A percentile compares a stretch with the other conserved stretches of the same genome.
These are phyloP conservation scores for Tetragonula clypearis DNA, from an alignment of 1,140 invertebrate genomes.

Conservation along the genomic window DNA sequence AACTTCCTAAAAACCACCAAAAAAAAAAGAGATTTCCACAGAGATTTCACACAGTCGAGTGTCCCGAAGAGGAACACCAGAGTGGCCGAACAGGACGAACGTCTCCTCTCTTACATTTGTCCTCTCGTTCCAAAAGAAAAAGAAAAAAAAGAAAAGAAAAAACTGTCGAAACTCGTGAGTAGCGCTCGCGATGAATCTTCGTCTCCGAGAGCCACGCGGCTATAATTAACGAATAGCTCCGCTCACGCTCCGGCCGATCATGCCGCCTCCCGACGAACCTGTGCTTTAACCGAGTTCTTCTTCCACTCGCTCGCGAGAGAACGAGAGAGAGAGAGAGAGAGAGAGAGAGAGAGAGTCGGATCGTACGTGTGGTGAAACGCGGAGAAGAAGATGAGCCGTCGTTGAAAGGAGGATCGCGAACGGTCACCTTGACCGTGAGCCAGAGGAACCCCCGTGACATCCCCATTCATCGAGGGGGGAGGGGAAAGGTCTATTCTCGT, in stretches of 20 bases:
- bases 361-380: background rate
- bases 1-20: no score
- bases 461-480: no score
- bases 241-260: background rate
- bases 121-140: no score
- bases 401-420: background rate
- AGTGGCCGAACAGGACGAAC: no score
- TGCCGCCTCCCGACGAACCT: background rate
- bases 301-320: background rate
- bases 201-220: conserved; percentile 5
- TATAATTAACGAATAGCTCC: conserved; percentile 48
- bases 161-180: background rate
- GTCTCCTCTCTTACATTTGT: no score
- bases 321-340: no score
- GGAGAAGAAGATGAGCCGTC: background rate
- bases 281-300: conserved; percentile 6
- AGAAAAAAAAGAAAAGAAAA: no score
- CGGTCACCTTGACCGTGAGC: conserved; percentile 42
- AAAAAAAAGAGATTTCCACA: no score
- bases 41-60: no score
- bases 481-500: conserved; percentile 16
- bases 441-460: no score
- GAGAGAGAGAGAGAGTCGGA: background rate
- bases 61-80: no score
- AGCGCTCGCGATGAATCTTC: conserved; percentile 7